Evolutionary conservation across 2,113 vertebrate species (phyloP), one percentile per base, ranked within the genome.

Genomic region (Crotalus horridus): DNA sequence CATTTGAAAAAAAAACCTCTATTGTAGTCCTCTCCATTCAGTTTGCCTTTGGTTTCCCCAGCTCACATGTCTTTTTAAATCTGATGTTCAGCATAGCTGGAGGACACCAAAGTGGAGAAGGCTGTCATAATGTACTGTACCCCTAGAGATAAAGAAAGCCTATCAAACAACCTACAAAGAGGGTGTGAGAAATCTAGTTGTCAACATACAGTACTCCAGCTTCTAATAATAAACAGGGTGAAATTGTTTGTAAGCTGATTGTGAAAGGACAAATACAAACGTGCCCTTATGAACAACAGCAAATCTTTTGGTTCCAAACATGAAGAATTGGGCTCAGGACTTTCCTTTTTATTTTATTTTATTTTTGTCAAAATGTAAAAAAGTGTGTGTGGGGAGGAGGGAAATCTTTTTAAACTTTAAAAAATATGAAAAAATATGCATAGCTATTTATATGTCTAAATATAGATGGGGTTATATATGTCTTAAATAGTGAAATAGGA

Each of bases 141-240:
- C 92, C 53, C 15, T 48, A 90, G 61, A 90, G 88, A 6, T 0
- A 89, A 91, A 46, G 21, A 43, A 21, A 74, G 81, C 55, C 92
- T 90, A n/a, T 74, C 69, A 69, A 85, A 3, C 88, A 87, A 90
- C 56, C 88, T 90, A 55, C 85, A 90, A 85, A 17, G 6, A 1
- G 29, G 23, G 93, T 91, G 92, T 74, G 33, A 95, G 92, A 88
- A 51, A 64, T 94, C 39, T 91, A 85, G 88, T 91, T 93, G 91
- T 74, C 1, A 0, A 21, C 43, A 43, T 51, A 23, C 53, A 85
- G 85, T 39, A 11, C 55, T 92, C 90, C 29, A 53, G 89, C 85
- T 95, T 92, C 88, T 89, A 87, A 23, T 48, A 74, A 93, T 85
- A 91, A 93, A 93, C 89, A 91, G 92, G 59, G 93, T 90, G 91